Evolutionary conservation across 2,113 vertebrate genomes (phyloP).

Genomic region (Propithecus coquereli): DNA sequence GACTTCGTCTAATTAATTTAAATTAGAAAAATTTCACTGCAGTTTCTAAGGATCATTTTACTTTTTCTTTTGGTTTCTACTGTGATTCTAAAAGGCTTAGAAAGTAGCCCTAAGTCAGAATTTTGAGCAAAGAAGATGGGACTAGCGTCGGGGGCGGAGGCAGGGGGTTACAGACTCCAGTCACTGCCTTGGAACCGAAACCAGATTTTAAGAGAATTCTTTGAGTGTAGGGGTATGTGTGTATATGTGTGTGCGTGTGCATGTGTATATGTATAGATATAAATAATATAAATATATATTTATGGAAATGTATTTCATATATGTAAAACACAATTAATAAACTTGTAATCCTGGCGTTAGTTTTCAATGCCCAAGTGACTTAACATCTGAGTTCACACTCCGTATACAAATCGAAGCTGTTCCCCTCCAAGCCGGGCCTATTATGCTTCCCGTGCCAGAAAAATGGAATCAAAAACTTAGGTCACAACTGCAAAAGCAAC

Average conservation of each 20-base stretch:
- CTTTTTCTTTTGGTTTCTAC: not conserved
- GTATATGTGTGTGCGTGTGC: no score
- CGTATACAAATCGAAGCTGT: not conserved
- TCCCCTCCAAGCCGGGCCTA: not conserved
- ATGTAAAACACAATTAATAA: not conserved
- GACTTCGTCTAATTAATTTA: not conserved
- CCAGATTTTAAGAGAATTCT: not conserved
- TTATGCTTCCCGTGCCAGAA: not conserved
- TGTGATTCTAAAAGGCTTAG: not conserved
- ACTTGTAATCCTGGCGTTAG: not conserved
- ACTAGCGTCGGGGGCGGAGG: no score
- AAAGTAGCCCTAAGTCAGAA: not conserved
- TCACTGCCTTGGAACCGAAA: rapidly evolving
- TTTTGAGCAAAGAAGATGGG: rapidly evolving
- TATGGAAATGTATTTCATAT: no score
- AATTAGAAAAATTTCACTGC: not conserved
- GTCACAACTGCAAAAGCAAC: not conserved
- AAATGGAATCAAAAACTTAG: not conserved
- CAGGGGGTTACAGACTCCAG: no score
- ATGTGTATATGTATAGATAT: no score
- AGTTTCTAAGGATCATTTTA: not conserved
- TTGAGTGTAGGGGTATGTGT: not conserved
- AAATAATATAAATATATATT: no score
- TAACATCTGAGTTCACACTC: not conserved
- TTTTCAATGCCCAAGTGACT: not conserved